phyloP scores from a whole-genome alignment of 2,113 vertebrate genomes.

The Equus quagga region DNA sequence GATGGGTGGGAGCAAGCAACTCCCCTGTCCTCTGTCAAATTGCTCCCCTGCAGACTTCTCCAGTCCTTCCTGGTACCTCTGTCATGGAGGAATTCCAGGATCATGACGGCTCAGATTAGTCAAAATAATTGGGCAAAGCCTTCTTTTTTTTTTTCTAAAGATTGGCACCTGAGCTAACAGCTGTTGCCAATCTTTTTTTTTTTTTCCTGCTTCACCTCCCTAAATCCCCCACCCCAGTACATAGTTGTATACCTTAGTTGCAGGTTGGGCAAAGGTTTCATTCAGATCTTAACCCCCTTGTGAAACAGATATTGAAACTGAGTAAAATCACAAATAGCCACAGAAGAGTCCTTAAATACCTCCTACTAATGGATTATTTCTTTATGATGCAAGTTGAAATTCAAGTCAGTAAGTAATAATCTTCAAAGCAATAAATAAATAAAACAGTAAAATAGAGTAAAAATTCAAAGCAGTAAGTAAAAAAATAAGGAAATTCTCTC shows the following conservation, averaged over 20 bases:
- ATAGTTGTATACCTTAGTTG: no score
- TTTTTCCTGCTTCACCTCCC: no score
- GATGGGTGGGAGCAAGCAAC: background rate
- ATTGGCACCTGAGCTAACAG: no score
- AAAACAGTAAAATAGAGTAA: background rate
- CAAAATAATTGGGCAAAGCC: background rate
- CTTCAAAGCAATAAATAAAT: conserved; percentile 25
- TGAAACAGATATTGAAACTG: background rate
- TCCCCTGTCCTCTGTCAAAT: background rate
- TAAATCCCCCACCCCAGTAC: no score
- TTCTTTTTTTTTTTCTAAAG: background rate
- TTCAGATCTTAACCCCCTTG: background rate
- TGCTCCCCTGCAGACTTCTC: background rate
- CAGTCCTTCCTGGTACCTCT: background rate
- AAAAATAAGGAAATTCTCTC: background rate
- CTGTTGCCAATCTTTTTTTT: no score
- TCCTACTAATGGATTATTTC: background rate
- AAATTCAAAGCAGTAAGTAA: conserved; percentile 35
- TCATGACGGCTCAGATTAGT: background rate
- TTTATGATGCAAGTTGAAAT: conserved; percentile 54
- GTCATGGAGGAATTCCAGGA: background rate
- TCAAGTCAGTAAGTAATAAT: background rate
- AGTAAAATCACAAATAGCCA: conserved; percentile 11
- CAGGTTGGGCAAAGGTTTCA: background rate
- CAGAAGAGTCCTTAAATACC: background rate